These are phyloP conservation scores for Luperina testacea DNA, from an alignment of 2,888 invertebrate genomes.

Conservation along the genomic window DNA sequence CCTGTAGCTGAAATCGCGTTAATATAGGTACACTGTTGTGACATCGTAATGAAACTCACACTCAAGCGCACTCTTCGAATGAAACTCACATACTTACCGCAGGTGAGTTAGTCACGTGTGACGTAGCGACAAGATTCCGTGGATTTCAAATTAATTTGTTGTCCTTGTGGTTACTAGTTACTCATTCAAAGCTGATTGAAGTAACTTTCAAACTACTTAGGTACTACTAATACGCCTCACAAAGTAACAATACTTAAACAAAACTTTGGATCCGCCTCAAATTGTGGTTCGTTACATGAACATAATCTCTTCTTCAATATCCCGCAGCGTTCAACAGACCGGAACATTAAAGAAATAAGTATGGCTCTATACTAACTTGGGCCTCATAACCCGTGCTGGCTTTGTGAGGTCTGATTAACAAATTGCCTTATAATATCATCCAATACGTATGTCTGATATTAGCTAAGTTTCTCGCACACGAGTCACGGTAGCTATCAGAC, in stretches of 20 bases:
- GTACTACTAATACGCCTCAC: neutral
- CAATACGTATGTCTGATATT: slow-evolving; percentile 22
- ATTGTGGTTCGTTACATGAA: neutral
- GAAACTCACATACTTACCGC: neutral
- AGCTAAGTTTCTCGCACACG: slow-evolving; percentile 8
- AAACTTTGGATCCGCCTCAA: neutral
- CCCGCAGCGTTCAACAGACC: slow-evolving; percentile 1
- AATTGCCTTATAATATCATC: neutral
- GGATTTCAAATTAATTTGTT: neutral
- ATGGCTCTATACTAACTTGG: neutral
- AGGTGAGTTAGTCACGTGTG: neutral
- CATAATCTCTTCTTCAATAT: neutral
- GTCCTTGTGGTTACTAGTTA: neutral
- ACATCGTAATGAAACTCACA: too few relatives aligned
- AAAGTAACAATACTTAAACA: neutral
- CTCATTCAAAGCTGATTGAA: too few relatives aligned
- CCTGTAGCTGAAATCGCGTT: neutral
- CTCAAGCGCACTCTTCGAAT: neutral
- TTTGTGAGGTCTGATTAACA: slow-evolving; percentile 1
- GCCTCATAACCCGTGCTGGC: neutral
- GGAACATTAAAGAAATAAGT: neutral
- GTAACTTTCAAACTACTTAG: neutral
- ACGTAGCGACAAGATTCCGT: neutral
- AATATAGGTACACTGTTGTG: neutral
- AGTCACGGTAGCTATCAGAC: neutral